Base-by-base conservation (phyloP, 1,140 invertebrate species). In the Drosophila nikananu region DNA sequence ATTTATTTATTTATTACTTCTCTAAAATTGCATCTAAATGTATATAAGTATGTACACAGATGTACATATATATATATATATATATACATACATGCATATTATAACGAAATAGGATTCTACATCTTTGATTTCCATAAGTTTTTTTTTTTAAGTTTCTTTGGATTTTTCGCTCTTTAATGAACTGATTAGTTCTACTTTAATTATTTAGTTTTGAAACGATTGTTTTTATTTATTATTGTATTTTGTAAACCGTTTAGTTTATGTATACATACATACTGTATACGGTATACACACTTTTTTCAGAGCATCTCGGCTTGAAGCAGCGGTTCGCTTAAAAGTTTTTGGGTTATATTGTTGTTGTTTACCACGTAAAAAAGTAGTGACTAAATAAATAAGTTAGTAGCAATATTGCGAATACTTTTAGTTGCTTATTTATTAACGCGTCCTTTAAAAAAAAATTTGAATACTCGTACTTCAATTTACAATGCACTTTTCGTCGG, bases 31-130 rank as follows among this genome's bases (percentile, higher is more conserved):
- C 12, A 23, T 51, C 21, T 32, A 30, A 30, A 48, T 32, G 30
- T 48, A 64, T 23, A 27, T 48, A 71, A 48, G 19, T 67, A 54
- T 72, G 44, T 44, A 59, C 37, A 52, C n/a, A 49, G 30, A 48
- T n/a, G 51, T 35, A 48, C 23, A 4, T 41, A 48, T 21, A 9
- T 25, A 25, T 25, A 2, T 52, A 4, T 41, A 48, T 21, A 9
- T 25, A 25, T 25, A 2, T 52, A 32, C 23, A 10, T 41, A 57
- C 19, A 61, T 9, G 17, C 7, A 9, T 21, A 10, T 32, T 64
- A 21, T 30, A 55, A 21, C 3, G 30, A 9, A 15, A 21, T 12
- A 55, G 30, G 30, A 54, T 32, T 12, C n/a, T 54, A 32, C 6
- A 21, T 32, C 12, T 21, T 54, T 54, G 1, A 21, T 54, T 35